Conservation (phyloP, 1,140 invertebrate species). For the Venustaconcha ellipsiformis region DNA sequence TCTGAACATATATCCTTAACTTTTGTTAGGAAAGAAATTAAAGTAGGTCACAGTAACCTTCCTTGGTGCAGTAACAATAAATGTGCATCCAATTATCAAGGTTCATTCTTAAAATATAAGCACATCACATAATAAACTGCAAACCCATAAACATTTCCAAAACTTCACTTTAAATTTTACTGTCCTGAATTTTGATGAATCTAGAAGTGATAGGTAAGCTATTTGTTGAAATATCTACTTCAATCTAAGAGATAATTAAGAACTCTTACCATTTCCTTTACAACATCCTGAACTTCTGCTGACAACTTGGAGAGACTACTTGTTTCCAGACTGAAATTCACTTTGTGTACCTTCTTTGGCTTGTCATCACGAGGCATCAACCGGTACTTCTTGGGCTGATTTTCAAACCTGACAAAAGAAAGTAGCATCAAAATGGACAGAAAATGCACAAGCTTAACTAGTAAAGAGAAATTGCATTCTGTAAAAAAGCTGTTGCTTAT, state of each 20-base stretch:
- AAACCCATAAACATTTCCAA: too few relatives aligned
- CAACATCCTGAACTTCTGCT: slow-evolving; percentile 60
- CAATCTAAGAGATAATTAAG: background rate
- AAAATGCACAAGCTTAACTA: background rate
- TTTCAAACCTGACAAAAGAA: slow-evolving; percentile 48
- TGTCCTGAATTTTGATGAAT: too few relatives aligned
- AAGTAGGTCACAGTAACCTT: too few relatives aligned
- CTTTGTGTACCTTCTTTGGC: slow-evolving; percentile 41
- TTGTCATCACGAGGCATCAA: slow-evolving; percentile 64
- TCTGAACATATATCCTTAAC: too few relatives aligned
- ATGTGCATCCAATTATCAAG: too few relatives aligned
- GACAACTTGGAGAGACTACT: slow-evolving; percentile 63
- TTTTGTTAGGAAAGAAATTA: too few relatives aligned
- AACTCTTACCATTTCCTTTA: slow-evolving; percentile 66
- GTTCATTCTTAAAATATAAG: too few relatives aligned
- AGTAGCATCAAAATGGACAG: background rate
- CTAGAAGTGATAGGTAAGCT: background rate
- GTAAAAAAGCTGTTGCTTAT: background rate
- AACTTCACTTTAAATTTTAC: too few relatives aligned
- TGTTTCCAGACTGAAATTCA: slow-evolving; percentile 59
- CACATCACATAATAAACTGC: too few relatives aligned
- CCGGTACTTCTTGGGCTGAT: slow-evolving; percentile 70
- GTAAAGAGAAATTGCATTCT: background rate
- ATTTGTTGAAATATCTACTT: background rate
- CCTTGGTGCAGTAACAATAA: too few relatives aligned